Evolutionary conservation across 2,888 invertebrate species (phyloP), one percentile per base, ranked within the genome.

Genomic region (Melolontha melolontha): DNA sequence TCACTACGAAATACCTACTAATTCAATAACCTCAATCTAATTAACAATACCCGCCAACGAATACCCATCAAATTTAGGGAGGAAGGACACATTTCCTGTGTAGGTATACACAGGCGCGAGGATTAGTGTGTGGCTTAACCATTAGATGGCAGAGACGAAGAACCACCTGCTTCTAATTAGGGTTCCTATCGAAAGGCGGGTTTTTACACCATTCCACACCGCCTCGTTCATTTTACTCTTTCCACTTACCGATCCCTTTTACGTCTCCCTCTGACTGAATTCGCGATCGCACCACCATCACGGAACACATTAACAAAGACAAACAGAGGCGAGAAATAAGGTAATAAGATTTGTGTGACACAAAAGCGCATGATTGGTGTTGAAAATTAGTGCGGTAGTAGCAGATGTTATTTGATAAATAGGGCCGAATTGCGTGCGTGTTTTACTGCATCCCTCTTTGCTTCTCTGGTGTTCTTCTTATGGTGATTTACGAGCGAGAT

Each of bases 271-370:
- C 47, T 47, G 29, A 49, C 47, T 47, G 34, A 47, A 62, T 62
- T 62, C 47, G 59, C 59, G 34, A 47, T 12, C 14, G 16, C 59
- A 34, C 14, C 54, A 54, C 22, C 42, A 57, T 16, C 59, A 62
- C 47, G 27, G 34, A 47, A 34, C 59, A 39, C 59, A 62, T 62
- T 62, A 62, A 62, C 59, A 62, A 62, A 62, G 59, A 62, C 47
- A 62, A 62, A 62, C 59, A 62, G 34, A 47, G 47, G 59, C 47
- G 59, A 62, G 59, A 62, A 62, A 62, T 62, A 62, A 62, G 59
- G 59, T 62, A 62, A 62, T 62, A 62, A 62, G 59, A 62, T 62
- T 62, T 62, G 59, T 62, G 59, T 39, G 59, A 47, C 59, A 62
- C 47, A 62, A 62, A 62, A 62, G 47, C 59, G 59, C 59, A 62